Conservation (phyloP, 2,888 invertebrate species). For the Acleris laterana region DNA sequence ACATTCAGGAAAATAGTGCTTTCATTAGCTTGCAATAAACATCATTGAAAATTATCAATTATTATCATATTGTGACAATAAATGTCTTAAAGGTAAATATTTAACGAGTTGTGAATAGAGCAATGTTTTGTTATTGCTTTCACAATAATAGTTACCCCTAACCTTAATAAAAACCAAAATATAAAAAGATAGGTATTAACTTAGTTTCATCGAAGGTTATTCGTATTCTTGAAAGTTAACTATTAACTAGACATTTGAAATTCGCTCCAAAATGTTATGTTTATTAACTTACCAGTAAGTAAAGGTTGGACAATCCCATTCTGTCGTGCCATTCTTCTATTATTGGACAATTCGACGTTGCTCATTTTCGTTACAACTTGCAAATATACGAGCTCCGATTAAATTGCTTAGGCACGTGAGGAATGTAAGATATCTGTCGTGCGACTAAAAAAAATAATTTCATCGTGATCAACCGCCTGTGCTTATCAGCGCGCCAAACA, state of each 20-base stretch:
- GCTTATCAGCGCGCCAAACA: constrained; percentile 80
- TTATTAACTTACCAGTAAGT: constrained; percentile 89
- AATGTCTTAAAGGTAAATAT: too few species aligned
- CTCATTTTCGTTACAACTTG: constrained; percentile 66
- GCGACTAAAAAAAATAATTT: constrained; percentile 76
- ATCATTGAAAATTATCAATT: too few species aligned
- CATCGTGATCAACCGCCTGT: constrained; percentile 67
- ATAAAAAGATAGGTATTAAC: neutral
- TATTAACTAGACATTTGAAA: constrained; percentile 48
- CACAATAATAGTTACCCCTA: too few species aligned
- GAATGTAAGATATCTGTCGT: constrained; percentile 62
- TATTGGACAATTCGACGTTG: constrained; percentile 59
- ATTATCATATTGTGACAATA: too few species aligned
- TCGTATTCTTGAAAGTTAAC: constrained; percentile 18
- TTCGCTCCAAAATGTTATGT: constrained; percentile 57
- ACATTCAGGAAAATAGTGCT: too few species aligned
- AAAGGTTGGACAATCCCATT: constrained; percentile 95
- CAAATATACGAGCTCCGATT: constrained; percentile 41
- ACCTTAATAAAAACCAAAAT: too few species aligned
- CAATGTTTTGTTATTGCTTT: too few species aligned
- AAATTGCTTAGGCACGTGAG: constrained; percentile 55
- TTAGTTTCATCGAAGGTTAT: constrained; percentile 7
- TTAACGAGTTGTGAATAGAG: too few species aligned
- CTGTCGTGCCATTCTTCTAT: constrained; percentile 84
- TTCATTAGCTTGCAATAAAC: too few species aligned